These are phyloP conservation scores for Rhyzopertha dominica DNA, from an alignment of 1,140 invertebrate genomes.

Conservation along the genomic window DNA sequence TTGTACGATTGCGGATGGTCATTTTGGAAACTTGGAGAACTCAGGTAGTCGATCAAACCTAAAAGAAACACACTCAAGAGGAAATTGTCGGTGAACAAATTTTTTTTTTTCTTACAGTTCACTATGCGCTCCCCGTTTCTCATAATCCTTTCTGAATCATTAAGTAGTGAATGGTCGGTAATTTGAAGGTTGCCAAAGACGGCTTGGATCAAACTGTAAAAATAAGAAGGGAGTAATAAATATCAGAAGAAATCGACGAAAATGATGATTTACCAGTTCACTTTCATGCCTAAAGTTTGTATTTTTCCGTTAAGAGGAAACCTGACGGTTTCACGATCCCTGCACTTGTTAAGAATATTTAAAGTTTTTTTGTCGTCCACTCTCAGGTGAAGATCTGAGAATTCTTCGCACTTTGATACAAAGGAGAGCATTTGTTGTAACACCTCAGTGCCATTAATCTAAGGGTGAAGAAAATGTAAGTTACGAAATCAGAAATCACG, in stretches of 20 bases:
- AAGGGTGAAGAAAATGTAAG: conserved; percentile 6
- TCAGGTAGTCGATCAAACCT: conserved; percentile 46
- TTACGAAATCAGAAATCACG: neutral
- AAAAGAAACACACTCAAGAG: conserved; percentile 36
- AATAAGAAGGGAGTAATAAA: conserved; percentile 21
- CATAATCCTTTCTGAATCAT: conserved; percentile 67
- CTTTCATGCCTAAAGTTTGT: conserved; percentile 56
- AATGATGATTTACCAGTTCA: conserved; percentile 53
- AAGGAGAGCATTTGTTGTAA: conserved; percentile 45
- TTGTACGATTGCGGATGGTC: conserved; percentile 43
- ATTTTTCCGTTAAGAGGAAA: conserved; percentile 56
- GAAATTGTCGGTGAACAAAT: neutral
- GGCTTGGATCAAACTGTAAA: conserved; percentile 67
- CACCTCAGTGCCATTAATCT: conserved; percentile 46
- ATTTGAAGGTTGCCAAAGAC: conserved; percentile 64
- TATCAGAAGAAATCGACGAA: conserved; percentile 14
- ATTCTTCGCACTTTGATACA: conserved; percentile 53
- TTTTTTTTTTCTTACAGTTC: conserved; percentile 54
- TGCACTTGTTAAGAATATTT: conserved; percentile 56
- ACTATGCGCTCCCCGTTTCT: conserved; percentile 59
- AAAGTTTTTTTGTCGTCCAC: conserved; percentile 55
- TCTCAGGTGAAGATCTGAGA: conserved; percentile 53
- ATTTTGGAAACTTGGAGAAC: too few species aligned
- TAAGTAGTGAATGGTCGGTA: conserved; percentile 58
- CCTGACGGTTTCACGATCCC: conserved; percentile 49